Conservation (phyloP, 2,113 vertebrate species). For the Rhinichthys klamathensis region DNA sequence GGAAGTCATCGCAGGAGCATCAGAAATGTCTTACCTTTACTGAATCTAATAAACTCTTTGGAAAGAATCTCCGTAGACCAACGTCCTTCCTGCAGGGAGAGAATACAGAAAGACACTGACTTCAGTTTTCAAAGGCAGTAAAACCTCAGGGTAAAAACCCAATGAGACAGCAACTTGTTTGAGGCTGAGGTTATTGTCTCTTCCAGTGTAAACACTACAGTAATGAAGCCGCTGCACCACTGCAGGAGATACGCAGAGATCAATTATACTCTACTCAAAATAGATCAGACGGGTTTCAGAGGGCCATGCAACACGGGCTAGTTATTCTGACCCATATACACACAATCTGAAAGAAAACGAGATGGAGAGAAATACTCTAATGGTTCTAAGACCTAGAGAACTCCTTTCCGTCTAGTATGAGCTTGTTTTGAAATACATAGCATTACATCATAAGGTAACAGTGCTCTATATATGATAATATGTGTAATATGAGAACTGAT, state of each 20-base stretch:
- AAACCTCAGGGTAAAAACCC: background rate
- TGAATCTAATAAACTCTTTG: constrained; percentile 95
- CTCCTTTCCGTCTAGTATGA: background rate
- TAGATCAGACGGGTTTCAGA: constrained; percentile 48
- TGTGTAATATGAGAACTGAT: background rate
- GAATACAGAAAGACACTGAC: constrained; percentile 2
- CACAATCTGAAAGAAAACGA: background rate
- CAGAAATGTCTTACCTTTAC: constrained; percentile 83
- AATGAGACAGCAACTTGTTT: background rate
- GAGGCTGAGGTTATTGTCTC: background rate
- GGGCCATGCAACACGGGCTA: constrained; percentile 22
- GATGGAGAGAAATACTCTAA: background rate
- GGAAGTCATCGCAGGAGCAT: constrained; percentile 6
- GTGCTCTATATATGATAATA: background rate
- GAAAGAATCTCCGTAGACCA: constrained; percentile 96
- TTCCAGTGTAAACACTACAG: background rate
- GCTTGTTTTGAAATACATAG: background rate
- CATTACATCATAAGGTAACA: background rate
- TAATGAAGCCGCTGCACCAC: constrained; percentile 31
- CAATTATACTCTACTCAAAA: constrained; percentile 50
- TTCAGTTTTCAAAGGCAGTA: background rate
- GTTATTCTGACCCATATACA: constrained; percentile 59
- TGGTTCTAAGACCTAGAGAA: background rate
- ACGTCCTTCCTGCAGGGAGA: constrained; percentile 90
- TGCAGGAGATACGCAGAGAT: constrained; percentile 43